These are phyloP conservation scores for Climacteris rufus DNA, from an alignment of 2,113 vertebrate genomes.

Conservation along the genomic window DNA sequence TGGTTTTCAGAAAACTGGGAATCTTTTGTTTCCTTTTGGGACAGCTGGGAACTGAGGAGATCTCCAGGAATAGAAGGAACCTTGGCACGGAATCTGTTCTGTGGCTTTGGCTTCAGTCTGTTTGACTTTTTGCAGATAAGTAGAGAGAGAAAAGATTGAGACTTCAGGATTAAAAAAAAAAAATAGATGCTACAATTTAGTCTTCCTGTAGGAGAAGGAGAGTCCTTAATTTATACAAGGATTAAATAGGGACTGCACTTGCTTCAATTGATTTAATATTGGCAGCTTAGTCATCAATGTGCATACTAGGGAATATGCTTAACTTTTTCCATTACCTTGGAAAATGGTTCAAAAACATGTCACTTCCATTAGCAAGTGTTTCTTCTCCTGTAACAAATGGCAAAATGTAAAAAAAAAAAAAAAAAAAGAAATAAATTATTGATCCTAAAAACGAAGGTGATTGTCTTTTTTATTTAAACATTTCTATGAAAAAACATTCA, in stretches of 20 bases:
- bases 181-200: constrained; percentile 31
- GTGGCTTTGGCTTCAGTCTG: constrained; percentile 30
- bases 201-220: constrained; percentile 47
- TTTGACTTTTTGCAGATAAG: not conserved
- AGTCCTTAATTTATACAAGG: not conserved
- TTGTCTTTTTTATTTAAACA: not conserved
- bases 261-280: not conserved
- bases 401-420: constrained; percentile 16
- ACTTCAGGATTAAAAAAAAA: not conserved
- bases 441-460: not conserved
- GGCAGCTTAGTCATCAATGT: constrained; percentile 7
- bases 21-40: constrained; percentile 36
- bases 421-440: constrained; percentile 36
- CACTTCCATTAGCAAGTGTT: constrained; percentile 28
- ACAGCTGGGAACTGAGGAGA: not conserved
- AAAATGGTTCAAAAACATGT: not conserved
- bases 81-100: not conserved
- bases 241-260: constrained; percentile 27
- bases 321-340: constrained; percentile 22
- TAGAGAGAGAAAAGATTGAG: not conserved
- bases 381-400: constrained; percentile 54
- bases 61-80: not conserved
- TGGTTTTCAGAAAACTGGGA: constrained; percentile 23
- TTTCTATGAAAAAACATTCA: not conserved
- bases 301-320: constrained; percentile 6